A percentile compares a stretch with the other conserved stretches of the same genome.
phyloP scores from a whole-genome alignment of 2,888 invertebrate genomes.

The Coleophora deauratella region DNA sequence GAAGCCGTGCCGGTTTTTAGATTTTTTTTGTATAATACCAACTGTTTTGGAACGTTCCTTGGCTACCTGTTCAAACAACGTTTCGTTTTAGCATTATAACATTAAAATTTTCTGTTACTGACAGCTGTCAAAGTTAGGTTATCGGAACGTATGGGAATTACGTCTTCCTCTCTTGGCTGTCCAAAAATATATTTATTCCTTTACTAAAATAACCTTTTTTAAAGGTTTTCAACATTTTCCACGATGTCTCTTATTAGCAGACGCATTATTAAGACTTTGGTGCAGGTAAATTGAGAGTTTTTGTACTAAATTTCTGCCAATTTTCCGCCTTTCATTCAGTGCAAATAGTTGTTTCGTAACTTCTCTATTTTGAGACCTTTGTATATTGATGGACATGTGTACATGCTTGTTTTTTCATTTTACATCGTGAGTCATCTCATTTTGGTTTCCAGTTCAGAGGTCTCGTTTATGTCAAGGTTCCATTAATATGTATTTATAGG shows the following conservation, averaged over 20 bases:
- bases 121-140: slow-evolving; percentile 20
- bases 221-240: slow-evolving; percentile 21
- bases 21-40: too few relatives aligned
- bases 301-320: too few relatives aligned
- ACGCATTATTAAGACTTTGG: slow-evolving; percentile 50
- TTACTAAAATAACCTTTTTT: slow-evolving; percentile 37
- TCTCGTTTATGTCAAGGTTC: too few relatives aligned
- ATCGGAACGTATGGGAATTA: slow-evolving; percentile 29
- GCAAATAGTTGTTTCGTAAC: slow-evolving; percentile 53
- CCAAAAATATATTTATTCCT: slow-evolving; percentile 49
- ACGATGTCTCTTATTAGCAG: slow-evolving; percentile 59
- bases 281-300: slow-evolving; percentile 42
- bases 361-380: slow-evolving; percentile 14
- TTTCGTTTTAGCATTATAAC: too few relatives aligned
- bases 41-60: too few relatives aligned
- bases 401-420: neutral
- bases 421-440: too few relatives aligned
- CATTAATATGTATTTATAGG: too few relatives aligned
- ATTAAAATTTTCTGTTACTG: neutral
- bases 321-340: slow-evolving; percentile 3
- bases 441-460: too few relatives aligned
- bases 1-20: too few relatives aligned
- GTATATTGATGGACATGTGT: too few relatives aligned
- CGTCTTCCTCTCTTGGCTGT: slow-evolving; percentile 34
- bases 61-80: too few relatives aligned